Conservation (phyloP, 2,888 invertebrate species). For the Cheilosia impressa region DNA sequence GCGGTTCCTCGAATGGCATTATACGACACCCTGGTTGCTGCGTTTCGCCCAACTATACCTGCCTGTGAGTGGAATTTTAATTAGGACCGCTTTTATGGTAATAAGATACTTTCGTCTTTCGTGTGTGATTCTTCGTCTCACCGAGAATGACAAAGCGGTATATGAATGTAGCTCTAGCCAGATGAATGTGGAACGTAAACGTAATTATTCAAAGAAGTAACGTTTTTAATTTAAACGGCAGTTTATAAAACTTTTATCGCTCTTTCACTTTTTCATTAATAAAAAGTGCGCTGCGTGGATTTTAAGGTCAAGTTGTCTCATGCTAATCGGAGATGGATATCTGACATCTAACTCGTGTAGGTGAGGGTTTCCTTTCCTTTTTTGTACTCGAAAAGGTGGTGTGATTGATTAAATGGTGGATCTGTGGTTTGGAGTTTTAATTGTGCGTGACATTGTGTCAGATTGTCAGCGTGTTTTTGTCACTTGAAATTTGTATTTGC, state of each 20-base stretch:
- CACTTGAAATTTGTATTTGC: too few relatives aligned
- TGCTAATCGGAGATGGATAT: not conserved
- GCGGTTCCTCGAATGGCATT: not conserved
- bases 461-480: not conserved
- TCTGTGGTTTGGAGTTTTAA: not conserved
- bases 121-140: too few relatives aligned
- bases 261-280: not conserved
- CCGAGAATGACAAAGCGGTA: too few relatives aligned
- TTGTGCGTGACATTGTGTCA: not conserved
- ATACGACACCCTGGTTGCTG: not conserved
- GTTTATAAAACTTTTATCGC: not conserved
- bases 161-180: not conserved
- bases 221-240: too few relatives aligned
- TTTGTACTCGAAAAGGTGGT: not conserved
- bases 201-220: too few relatives aligned
- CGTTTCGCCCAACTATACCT: not conserved
- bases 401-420: not conserved
- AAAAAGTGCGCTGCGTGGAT: not conserved
- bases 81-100: not conserved
- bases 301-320: conserved; percentile 6
- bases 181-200: not conserved
- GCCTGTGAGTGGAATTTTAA: not conserved
- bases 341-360: too few relatives aligned
- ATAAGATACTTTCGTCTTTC: conserved; percentile 9
- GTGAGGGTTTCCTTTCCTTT: not conserved